Conservation (phyloP, 2,888 invertebrate genomes). For the Cosmorhoe ocellata region DNA sequence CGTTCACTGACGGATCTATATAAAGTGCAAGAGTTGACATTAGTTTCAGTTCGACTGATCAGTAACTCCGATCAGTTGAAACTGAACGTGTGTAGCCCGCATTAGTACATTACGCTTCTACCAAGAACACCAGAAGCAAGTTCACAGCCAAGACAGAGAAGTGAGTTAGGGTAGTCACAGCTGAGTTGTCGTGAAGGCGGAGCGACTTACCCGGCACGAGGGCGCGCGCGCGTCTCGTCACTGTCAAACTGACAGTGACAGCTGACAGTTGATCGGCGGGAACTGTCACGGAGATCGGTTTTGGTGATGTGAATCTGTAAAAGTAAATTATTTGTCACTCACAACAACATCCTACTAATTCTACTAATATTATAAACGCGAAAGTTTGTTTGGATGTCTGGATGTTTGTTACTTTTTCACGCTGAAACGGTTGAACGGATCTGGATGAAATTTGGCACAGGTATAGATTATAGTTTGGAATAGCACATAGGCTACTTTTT, state of each 20-base stretch:
- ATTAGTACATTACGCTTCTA: constrained; percentile 41
- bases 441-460: too few relatives aligned
- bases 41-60: too few relatives aligned
- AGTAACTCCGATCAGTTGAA: background rate
- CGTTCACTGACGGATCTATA: background rate
- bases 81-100: background rate
- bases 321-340: background rate
- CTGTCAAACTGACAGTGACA: constrained; percentile 46
- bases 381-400: too few relatives aligned
- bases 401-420: too few relatives aligned
- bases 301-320: constrained; percentile 50
- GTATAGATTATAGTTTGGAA: too few relatives aligned
- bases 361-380: too few relatives aligned
- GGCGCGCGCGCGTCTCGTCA: constrained; percentile 50
- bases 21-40: too few relatives aligned
- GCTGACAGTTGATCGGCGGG: constrained; percentile 52
- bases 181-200: constrained; percentile 56
- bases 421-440: too few relatives aligned
- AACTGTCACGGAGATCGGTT: constrained; percentile 48
- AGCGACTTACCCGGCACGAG: constrained; percentile 60
- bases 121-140: constrained; percentile 51
- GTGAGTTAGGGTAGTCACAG: constrained; percentile 51
- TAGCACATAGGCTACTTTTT: too few relatives aligned
- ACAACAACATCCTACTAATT: too few relatives aligned
- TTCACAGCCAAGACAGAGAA: constrained; percentile 54